A percentile compares a stretch with the other conserved stretches of the same genome.
phyloP scores from a whole-genome alignment of 2,797 vertebrate species.

The Basileuterus tristriatus region DNA sequence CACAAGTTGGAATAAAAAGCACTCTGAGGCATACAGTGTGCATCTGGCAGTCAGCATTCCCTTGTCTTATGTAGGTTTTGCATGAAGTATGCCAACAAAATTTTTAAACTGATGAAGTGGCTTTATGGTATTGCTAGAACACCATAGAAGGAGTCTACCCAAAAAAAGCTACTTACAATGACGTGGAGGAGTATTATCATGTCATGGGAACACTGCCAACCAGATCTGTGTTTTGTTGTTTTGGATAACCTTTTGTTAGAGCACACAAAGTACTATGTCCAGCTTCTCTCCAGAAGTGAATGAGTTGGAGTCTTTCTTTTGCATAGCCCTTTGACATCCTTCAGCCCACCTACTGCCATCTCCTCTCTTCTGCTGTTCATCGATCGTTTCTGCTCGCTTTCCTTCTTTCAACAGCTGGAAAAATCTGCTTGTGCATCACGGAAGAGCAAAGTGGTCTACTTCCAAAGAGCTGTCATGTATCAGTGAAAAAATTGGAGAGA shows the following conservation, averaged over 20 bases:
- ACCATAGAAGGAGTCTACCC: neutral
- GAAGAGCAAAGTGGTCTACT: neutral
- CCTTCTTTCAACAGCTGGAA: neutral
- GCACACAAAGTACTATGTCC: neutral
- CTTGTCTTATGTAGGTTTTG: neutral
- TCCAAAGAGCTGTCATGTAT: neutral
- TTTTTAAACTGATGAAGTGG: neutral
- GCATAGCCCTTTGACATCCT: neutral
- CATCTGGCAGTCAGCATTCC: neutral
- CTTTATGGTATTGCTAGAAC: neutral
- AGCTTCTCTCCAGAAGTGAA: neutral
- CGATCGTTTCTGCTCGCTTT: neutral
- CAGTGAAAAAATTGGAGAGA: neutral
- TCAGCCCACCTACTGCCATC: neutral
- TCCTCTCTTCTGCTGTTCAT: neutral
- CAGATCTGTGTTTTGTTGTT: neutral
- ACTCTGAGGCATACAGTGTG: neutral
- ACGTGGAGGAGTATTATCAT: neutral
- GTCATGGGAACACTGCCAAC: neutral
- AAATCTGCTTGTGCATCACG: rapidly evolving
- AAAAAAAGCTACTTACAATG: neutral
- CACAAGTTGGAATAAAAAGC: neutral
- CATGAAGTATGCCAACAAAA: neutral
- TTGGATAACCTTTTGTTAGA: neutral
- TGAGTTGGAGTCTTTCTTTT: neutral